Base-by-base conservation (phyloP, 2,797 vertebrate species). In the Holocentrus rufus region DNA sequence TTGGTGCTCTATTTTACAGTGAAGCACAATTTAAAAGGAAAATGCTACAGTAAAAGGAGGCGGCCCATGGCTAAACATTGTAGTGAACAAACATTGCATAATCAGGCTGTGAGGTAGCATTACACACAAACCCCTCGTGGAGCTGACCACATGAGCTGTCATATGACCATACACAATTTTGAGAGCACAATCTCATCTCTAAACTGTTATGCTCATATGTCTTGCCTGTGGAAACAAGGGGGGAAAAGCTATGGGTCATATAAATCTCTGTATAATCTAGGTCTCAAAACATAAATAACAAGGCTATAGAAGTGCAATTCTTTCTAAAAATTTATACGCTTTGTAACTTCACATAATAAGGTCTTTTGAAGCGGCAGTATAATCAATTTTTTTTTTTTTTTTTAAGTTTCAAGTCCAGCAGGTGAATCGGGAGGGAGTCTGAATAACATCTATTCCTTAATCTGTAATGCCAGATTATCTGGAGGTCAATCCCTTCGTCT, bases 221-320 rank as follows among this genome's bases (percentile, higher is more conserved):
- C 42, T 13, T 55, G 22, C 34, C 3, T 23, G 58, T 60, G 36
- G 55, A 25, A 50, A 50, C 18, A 20, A 22, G 7, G 0, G 15
- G 15, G 58, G 64, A 11, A 27, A 34, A 60, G 10, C 15, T 18
- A 3, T n/a, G 6, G 11, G 34, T 3, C 20, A 52, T 4, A 58
- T 17, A 11, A 57, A 55, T 34, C 9, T 13, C 44, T 15, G 69
- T 3, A 66, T 23, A 36, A 34, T 59, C 63, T 65, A 20, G 27
- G 5, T 63, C 6, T 55, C 31, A 61, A 63, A 6, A 74, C 71
- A 77, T 80, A 84, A 86, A 84, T 70, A 80, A 57, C 2, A 23
- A 52, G 10, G 7, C 9, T 62, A 62, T 2, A 72, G 5, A 23
- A 65, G 69, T 78, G 22, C 59, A 9, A 25, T 39, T 62, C 18